A percentile compares a stretch with the other conserved stretches of the same genome.
phyloP scores from a whole-genome alignment of 2,888 invertebrate species.

The Thelaira solivaga region DNA sequence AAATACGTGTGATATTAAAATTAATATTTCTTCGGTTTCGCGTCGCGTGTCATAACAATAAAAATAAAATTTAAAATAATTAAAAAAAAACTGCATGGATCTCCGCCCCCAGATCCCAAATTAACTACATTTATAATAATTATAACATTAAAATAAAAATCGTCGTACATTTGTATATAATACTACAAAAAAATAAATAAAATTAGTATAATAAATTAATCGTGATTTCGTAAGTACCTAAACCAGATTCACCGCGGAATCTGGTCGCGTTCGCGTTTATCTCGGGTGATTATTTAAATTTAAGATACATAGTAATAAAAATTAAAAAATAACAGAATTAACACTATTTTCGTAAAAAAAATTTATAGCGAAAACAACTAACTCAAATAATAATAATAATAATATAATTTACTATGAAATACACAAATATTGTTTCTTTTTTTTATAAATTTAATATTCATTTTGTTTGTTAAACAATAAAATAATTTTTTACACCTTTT shows the following conservation, averaged over 20 bases:
- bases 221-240: slow-evolving; percentile 78
- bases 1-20: slow-evolving; percentile 71
- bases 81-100: slow-evolving; percentile 65
- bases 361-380: slow-evolving; percentile 54
- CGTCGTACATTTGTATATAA: slow-evolving; percentile 60
- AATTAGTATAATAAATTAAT: slow-evolving; percentile 67
- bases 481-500: slow-evolving; percentile 5
- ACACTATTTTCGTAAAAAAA: slow-evolving; percentile 61
- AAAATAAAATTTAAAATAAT: not conserved
- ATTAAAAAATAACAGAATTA: slow-evolving; percentile 63
- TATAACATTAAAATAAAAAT: slow-evolving; percentile 44
- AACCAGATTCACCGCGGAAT: slow-evolving; percentile 78
- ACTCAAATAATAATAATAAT: slow-evolving; percentile 52
- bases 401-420: slow-evolving; percentile 45
- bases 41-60: slow-evolving; percentile 57
- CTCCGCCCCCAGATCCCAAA: slow-evolving; percentile 76
- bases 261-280: slow-evolving; percentile 78
- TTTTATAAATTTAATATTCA: slow-evolving; percentile 48
- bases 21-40: slow-evolving; percentile 61
- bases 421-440: slow-evolving; percentile 56
- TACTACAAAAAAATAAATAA: slow-evolving; percentile 25
- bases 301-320: slow-evolving; percentile 59
- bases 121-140: slow-evolving; percentile 26
- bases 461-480: slow-evolving; percentile 23
- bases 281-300: slow-evolving; percentile 76